A percentile compares a stretch with the other conserved stretches of the same genome.
phyloP scores from a whole-genome alignment of 2,888 invertebrate species.

The Apodemia mormo region DNA sequence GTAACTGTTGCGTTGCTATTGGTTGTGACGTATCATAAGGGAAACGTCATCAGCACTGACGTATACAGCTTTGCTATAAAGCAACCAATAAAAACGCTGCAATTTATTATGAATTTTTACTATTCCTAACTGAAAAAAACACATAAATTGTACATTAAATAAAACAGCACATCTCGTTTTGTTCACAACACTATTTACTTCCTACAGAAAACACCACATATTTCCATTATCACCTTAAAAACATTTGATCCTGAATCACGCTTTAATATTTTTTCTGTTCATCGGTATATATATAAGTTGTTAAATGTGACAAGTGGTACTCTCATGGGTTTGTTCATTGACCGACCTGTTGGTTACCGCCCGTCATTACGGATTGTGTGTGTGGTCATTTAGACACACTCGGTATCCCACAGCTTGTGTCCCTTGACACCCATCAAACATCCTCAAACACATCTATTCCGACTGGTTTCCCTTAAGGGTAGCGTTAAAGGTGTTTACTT shows the following conservation, averaged over 20 bases:
- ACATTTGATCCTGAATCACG: neutral
- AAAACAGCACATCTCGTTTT: too few species aligned
- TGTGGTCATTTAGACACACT: constrained; percentile 2
- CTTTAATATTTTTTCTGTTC: neutral
- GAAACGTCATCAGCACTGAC: too few species aligned
- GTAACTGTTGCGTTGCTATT: too few species aligned
- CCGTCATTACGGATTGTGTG: neutral
- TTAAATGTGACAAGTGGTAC: neutral
- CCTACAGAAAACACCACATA: too few species aligned
- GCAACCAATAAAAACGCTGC: too few species aligned
- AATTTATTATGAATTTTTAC: too few species aligned
- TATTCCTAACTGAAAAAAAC: too few species aligned
- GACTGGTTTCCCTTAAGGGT: neutral
- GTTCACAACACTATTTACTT: too few species aligned
- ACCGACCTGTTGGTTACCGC: constrained; percentile 3
- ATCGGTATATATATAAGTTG: neutral
- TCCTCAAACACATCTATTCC: neutral
- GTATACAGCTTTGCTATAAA: too few species aligned
- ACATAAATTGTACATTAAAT: too few species aligned
- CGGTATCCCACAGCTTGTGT: neutral
- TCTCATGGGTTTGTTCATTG: neutral
- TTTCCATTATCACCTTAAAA: too few species aligned
- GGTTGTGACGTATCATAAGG: too few species aligned
- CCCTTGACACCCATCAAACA: neutral
- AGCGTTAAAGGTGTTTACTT: neutral